Evolutionary conservation across 2,888 invertebrate species (phyloP), one percentile per base, ranked within the genome.

Genomic region (Orchesellides sinensis): DNA sequence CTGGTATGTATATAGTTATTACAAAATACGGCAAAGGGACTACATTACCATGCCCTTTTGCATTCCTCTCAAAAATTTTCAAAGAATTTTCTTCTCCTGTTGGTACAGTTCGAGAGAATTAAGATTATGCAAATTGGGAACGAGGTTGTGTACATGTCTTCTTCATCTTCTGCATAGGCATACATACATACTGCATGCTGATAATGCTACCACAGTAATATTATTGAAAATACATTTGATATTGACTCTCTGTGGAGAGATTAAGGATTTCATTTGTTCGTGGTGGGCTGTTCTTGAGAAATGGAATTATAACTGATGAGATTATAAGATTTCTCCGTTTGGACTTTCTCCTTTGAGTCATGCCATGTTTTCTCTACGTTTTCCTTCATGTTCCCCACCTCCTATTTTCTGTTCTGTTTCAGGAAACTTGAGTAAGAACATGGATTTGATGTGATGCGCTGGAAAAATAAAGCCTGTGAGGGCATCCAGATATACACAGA

Each of bases 281-380:
- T 66, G n/a, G n/a, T n/a, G 35, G 77, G 29, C 54, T 45, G n/a
- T 68, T 77, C 59, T 40, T 29, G 17, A 45, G 65, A 77, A 77
- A 77, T 77, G 45, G 49, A 77, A 68, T 77, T 77, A 68, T 66
- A 68, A 77, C 56, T 68, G 65, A 56, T 77, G 68, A 77, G 77
- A 77, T 75, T 75, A 75, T 23, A 45, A 40, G 68, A 77, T 68
- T 47, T 68, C 69, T 49, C 32, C 54, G 27, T 21, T 52, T 52
- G 35, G 21, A 29, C 52, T 68, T 23, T 68, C 32, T 66, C 23
- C n/a, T 21, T 27, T n/a, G n/a, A n/a, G n/a, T n/a, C n/a, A n/a
- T n/a, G n/a, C n/a, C n/a, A n/a, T n/a, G n/a, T 14, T 27, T 63
- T 32, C 35, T 49, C 23, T 29, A 35, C 66, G 6, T 47, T n/a